Base-by-base conservation (phyloP, 2,888 invertebrate genomes). In the Dromius quadrimaculatus region DNA sequence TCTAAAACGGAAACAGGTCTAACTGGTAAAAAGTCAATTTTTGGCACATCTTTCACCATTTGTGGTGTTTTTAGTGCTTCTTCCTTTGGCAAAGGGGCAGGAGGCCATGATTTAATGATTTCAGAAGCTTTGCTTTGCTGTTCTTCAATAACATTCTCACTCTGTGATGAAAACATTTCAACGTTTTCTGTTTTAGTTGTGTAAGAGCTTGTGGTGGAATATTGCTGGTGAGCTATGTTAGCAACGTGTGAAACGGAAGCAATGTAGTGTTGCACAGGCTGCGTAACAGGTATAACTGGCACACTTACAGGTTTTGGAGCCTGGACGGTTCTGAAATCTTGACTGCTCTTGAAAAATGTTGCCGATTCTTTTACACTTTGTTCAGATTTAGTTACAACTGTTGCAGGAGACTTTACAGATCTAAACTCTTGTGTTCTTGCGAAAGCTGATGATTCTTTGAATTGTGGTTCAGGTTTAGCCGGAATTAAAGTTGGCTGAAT, bases 101-200 rank as follows among this genome's bases (percentile, higher is more conserved):
- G 83, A 0, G 85, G 83, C 85, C 85, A 86, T 2, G 82, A 78
- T 76, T 83, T 85, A 71, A 83, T 83, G 1, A 83, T 81, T 75
- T 83, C 81, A n/a, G 85, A 84, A 2, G 84, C 83, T 74, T 80
- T 81, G 8, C 82, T 76, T 72, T 79, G 81, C 54, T 78, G 78
- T 63, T 84, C 84, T 72, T 85, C 83, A 2, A 81, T 72, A 19
- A 84, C 78, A 57, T 79, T 78, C 71, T 81, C 73, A 43, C 68
- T 68, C 65, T 65, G 38, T 11, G 66, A 68, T 64, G 41, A 71
- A 57, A 65, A 68, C 62, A 28, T 64, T 65, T 71, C 74, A 69
- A 64, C 73, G 73, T 9, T 71, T 72, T 74, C 76, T 76, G 13
- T 74, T 75, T 74, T 78, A 45, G 72, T 76, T 9, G 71, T 71